Base-by-base conservation (phyloP, 2,888 invertebrate species). In the Cryptocephalus moraei region DNA sequence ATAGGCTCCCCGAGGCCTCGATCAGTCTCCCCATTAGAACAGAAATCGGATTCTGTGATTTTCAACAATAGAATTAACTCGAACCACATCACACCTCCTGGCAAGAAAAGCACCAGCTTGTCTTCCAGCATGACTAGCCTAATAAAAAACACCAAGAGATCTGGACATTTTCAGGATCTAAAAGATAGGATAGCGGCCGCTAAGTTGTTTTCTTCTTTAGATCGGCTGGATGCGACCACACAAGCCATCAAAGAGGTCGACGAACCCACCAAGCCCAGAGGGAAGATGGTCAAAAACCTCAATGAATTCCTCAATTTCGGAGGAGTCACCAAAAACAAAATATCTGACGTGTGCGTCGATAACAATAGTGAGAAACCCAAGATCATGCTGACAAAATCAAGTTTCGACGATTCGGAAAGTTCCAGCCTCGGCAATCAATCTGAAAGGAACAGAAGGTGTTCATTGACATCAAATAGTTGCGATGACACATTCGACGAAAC, bases 241-340 rank as follows among this genome's bases (percentile, higher is more conserved):
- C 56, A 64, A 9, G 64, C 68, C 51, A 64, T 66, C 63, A 59
- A 77, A 69, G 58, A 65, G 59, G 46, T 62, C 49, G 55, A 72
- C 59, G 46, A 62, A 50, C 55, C 71, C 59, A 33, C 69, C 67
- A 71, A 72, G 72, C 56, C 75, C 63, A 62, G 56, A 46, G 63
- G 61, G 12, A 68, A 65, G 56, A 62, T 70, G 49, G 86, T 91
- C 2, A 88, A 84, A 68, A 90, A 90, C 68, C 74, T 91, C 34
- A 89, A 89, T 62, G 90, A 91, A 70, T 90, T 91, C 65, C 73
- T 89, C 1, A 88, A 83, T 62, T 84, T 90, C 61, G 81, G 87
- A 1, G 76, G 81, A 2, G 74, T 78, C 1, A 83, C 79, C 64
- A 84, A 82, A 66, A 78, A 68, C 59, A 76, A 76, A 33, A 44